These are phyloP conservation scores for Gadopsis bispinosus DNA, from an alignment of 2,797 vertebrate genomes.

Conservation along the genomic window DNA sequence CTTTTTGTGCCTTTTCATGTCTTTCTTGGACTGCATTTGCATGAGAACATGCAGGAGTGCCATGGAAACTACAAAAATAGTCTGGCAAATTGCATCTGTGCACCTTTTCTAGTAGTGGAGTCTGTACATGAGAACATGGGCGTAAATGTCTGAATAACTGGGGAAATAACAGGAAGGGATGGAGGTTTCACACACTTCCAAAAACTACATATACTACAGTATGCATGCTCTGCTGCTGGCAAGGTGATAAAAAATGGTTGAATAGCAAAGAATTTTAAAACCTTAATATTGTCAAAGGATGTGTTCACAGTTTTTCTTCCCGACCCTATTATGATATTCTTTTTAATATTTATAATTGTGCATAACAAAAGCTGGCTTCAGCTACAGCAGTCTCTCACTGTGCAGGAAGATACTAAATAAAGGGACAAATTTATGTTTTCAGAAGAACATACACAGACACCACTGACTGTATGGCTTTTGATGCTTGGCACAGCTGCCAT, in stretches of 20 bases:
- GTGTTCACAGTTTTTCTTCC: neutral
- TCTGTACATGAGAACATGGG: neutral
- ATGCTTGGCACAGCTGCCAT: neutral
- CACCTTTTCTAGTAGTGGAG: neutral
- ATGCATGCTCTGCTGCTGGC: neutral
- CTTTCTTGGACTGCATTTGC: conserved; percentile 20
- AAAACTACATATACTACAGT: neutral
- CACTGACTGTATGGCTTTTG: neutral
- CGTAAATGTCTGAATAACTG: neutral
- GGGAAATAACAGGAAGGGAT: neutral
- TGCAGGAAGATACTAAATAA: neutral
- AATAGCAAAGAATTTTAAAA: neutral
- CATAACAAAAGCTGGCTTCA: neutral
- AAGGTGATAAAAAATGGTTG: neutral
- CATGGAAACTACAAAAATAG: conserved; percentile 9
- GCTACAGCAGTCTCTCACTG: neutral
- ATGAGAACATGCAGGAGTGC: conserved; percentile 7
- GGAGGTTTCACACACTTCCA: neutral
- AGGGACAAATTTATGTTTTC: neutral
- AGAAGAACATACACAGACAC: neutral
- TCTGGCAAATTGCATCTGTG: conserved; percentile 6
- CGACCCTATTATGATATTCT: neutral
- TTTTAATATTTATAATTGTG: conserved; percentile 1
- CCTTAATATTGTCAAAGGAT: neutral
- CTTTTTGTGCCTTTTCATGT: neutral